phyloP scores from a whole-genome alignment of 1,140 invertebrate genomes.

The Sipha flava region DNA sequence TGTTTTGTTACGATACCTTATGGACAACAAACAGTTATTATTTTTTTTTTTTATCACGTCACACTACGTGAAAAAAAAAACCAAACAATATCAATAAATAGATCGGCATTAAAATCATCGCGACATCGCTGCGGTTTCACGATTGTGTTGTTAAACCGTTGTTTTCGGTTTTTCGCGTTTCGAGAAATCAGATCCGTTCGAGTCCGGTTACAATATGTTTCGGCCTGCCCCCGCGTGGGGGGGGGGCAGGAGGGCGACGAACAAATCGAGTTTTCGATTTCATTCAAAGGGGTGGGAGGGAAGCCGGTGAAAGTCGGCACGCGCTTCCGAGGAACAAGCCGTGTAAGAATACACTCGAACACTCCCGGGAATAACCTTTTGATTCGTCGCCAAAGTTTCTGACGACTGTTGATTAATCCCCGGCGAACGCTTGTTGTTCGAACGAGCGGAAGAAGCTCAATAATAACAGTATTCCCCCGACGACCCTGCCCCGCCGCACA shows the following conservation, averaged over 20 bases:
- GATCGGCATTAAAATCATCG: too few species aligned
- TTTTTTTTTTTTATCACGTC: too few species aligned
- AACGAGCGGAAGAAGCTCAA: background rate
- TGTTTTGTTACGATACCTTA: too few species aligned
- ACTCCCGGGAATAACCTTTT: conserved; percentile 14
- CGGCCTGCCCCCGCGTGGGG: too few species aligned
- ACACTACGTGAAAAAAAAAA: too few species aligned
- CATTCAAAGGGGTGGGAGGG: background rate
- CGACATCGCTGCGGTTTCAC: too few species aligned
- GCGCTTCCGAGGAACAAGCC: background rate
- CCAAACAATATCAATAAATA: too few species aligned
- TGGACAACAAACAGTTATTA: too few species aligned
- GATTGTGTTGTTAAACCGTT: too few species aligned
- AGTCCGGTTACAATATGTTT: conserved; percentile 13
- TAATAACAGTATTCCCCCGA: conserved; percentile 3
- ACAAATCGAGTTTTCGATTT: background rate
- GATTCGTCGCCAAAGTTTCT: conserved; percentile 24
- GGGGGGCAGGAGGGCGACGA: background rate
- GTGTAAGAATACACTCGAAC: conserved; percentile 7
- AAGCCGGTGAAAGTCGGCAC: conserved; percentile 1
- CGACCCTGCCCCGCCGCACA: background rate
- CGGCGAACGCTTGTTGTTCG: background rate
- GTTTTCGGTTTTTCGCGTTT: too few species aligned
- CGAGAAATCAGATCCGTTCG: background rate
- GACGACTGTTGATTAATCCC: conserved; percentile 16